Conservation (phyloP, 2,797 vertebrate genomes). For the Agapornis canus region DNA sequence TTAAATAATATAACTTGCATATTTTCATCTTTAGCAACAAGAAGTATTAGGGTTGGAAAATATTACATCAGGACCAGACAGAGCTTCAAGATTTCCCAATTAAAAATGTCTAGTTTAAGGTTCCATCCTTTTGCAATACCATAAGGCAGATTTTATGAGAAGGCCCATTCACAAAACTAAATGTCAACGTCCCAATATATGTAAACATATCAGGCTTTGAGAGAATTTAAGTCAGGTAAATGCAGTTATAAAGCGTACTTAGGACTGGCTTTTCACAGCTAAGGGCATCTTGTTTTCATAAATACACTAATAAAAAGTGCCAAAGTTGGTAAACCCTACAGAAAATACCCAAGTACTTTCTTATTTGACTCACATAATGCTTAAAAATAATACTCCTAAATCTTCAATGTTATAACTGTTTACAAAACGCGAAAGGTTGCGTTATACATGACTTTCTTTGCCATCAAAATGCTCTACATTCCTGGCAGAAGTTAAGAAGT, state of each 20-base stretch:
- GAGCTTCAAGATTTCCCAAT: background rate
- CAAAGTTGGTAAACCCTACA: constrained; percentile 14
- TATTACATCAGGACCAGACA: background rate
- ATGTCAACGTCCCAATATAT: background rate
- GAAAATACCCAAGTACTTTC: constrained; percentile 17
- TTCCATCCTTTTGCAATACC: background rate
- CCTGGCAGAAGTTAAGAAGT: constrained; percentile 77
- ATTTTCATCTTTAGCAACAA: background rate
- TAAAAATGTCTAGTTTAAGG: background rate
- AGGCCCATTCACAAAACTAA: constrained; percentile 1
- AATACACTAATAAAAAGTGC: constrained; percentile 11
- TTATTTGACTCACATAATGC: background rate
- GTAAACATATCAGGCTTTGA: constrained; percentile 3
- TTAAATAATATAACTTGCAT: background rate
- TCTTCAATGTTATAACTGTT: constrained; percentile 30
- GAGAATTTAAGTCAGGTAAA: constrained; percentile 39
- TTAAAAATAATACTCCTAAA: constrained; percentile 30
- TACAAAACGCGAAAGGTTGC: constrained; percentile 31
- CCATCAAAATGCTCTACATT: constrained; percentile 50
- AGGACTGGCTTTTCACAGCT: constrained; percentile 16
- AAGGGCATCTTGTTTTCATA: constrained; percentile 49
- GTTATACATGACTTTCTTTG: constrained; percentile 14
- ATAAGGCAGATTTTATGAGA: constrained; percentile 10
- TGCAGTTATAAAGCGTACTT: constrained; percentile 6
- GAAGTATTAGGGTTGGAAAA: background rate